Percentiles rank a stretch among this genome's conserved stretches.
phyloP scores from a whole-genome alignment of 2,113 vertebrate species.

The Pomatostomus ruficeps region DNA sequence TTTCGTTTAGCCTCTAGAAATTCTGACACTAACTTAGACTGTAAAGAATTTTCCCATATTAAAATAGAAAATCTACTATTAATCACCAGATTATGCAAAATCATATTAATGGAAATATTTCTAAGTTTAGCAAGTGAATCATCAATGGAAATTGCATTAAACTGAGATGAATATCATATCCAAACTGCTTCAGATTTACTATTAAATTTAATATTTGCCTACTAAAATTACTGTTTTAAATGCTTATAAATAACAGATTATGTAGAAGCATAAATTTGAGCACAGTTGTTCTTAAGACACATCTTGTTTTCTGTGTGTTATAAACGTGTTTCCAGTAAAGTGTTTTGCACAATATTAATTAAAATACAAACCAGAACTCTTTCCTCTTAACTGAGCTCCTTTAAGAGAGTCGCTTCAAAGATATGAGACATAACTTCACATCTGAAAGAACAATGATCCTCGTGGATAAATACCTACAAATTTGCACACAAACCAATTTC shows the following conservation, averaged over 20 bases:
- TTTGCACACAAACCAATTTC: not conserved
- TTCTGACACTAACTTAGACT: not conserved
- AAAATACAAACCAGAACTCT: not conserved
- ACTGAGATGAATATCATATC: not conserved
- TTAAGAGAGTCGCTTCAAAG: not conserved
- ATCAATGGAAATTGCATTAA: not conserved
- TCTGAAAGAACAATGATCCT: not conserved
- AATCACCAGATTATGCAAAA: slow-evolving; percentile 36
- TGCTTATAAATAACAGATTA: not conserved
- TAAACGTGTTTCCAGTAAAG: not conserved
- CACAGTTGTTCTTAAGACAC: not conserved
- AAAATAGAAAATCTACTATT: not conserved
- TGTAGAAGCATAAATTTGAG: not conserved
- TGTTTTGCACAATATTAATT: not conserved
- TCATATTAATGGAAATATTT: not conserved
- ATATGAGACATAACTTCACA: not conserved
- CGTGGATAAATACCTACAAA: not conserved
- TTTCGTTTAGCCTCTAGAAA: not conserved
- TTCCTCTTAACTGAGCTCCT: not conserved
- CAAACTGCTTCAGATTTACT: not conserved
- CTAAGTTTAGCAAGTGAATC: not conserved
- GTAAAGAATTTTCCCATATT: not conserved
- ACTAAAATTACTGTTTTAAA: not conserved
- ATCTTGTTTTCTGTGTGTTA: not conserved
- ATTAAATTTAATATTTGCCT: not conserved